phyloP scores from a whole-genome alignment of 2,888 invertebrate species.

The Gymnocheta viridis region DNA sequence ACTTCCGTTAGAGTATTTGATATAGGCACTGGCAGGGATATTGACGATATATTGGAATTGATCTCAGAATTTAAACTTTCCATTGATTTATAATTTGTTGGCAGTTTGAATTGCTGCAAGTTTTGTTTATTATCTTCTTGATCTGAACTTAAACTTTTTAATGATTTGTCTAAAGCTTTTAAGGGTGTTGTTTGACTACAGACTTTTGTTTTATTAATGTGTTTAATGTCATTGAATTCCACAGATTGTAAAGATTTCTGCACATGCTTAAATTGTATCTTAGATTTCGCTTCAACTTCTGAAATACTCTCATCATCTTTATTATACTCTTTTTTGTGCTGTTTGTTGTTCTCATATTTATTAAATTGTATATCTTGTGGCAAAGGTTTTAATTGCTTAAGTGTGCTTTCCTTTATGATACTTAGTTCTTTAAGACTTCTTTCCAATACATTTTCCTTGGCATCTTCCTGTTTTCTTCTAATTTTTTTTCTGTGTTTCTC shows the following conservation, averaged over 20 bases:
- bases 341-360: background rate
- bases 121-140: slow-evolving; percentile 33
- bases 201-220: background rate
- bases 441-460: background rate
- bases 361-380: background rate
- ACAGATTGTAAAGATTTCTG: slow-evolving; percentile 9
- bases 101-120: background rate
- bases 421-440: background rate
- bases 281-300: background rate
- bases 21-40: slow-evolving; percentile 73
- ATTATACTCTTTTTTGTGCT: background rate
- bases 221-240: background rate
- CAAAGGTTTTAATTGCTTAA: slow-evolving; percentile 8
- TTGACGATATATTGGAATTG: slow-evolving; percentile 75
- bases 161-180: slow-evolving; percentile 12
- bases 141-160: slow-evolving; percentile 25
- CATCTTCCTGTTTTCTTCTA: slow-evolving; percentile 19
- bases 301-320: background rate
- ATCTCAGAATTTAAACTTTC: slow-evolving; percentile 71
- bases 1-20: slow-evolving; percentile 74
- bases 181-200: background rate
- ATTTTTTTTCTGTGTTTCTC: slow-evolving; percentile 39
- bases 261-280: background rate
- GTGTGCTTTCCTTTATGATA: background rate
- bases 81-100: slow-evolving; percentile 34